These are phyloP conservation scores for Oryzias curvinotus DNA, from an alignment of 2,113 vertebrate species.

Conservation along the genomic window DNA sequence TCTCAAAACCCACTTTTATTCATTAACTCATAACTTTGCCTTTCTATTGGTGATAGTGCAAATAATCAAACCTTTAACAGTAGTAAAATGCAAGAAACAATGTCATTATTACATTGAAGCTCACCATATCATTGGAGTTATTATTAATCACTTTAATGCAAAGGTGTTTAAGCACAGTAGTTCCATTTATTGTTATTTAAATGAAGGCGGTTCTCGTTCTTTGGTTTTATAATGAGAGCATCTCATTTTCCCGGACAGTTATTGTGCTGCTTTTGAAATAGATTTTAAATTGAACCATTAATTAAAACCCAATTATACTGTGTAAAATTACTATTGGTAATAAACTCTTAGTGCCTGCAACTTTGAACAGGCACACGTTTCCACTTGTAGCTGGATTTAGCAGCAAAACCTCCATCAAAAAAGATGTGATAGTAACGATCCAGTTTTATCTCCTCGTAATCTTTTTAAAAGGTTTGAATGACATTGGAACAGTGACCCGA, in stretches of 20 bases:
- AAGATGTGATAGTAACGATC: conserved; percentile 42
- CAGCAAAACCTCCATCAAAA: conserved; percentile 29
- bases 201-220: conserved; percentile 19
- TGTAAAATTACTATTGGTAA: conserved; percentile 1
- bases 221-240: conserved; percentile 35
- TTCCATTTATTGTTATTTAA: conserved; percentile 53
- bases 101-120: too few species aligned
- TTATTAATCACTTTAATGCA: conserved; percentile 5
- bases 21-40: too few species aligned
- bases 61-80: too few species aligned
- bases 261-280: conserved; percentile 33
- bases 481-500: conserved; percentile 52
- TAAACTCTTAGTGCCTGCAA: conserved; percentile 8
- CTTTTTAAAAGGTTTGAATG: conserved; percentile 58
- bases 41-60: too few species aligned
- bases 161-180: conserved; percentile 30
- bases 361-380: conserved; percentile 22
- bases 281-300: conserved; percentile 42
- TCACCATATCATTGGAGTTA: too few species aligned
- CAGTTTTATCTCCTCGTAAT: conserved; percentile 53
- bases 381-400: conserved; percentile 5
- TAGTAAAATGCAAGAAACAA: too few species aligned
- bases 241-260: conserved; percentile 37
- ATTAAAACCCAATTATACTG: conserved; percentile 17
- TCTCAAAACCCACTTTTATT: too few species aligned